Base-by-base conservation (phyloP, 2,888 invertebrate species). In the Eretmocerus hayati region DNA sequence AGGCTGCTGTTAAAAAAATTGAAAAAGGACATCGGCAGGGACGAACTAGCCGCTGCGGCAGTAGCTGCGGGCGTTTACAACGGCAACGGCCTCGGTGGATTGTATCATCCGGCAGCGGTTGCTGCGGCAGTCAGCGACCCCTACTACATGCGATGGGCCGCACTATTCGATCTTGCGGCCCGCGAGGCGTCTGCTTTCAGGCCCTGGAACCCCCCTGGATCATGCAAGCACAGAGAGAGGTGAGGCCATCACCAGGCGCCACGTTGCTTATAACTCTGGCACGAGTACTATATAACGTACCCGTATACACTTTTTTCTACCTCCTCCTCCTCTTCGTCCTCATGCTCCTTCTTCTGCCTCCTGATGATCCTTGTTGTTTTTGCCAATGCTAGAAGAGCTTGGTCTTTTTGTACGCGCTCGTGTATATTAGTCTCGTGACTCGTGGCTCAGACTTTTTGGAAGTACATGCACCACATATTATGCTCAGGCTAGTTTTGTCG, bases 171-270 rank as follows among this genome's bases (percentile, higher is more conserved):
- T 58, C 57, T 70, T 38, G 71, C 71, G 32, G 61, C 69, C 21
- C 62, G 69, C 51, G 69, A 69, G 20, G 66, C 69, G 33, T 72
- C 72, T 16, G 72, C 73, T 39, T 73, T 73, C 58, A 66, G 72
- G 57, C 71, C 73, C 43, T 73, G 72, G 73, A 71, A 63, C 55
- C 58, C 70, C 32, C 56, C 68, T 13, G 61, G 61, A 53, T 59
- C 66, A 50, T 66, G 70, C 60, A 70, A 69, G 60, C 70, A 69
- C 57, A 69, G 67, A 58, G 72, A 73, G 56, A 70, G 69, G 73
- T 73, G 58, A 60, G 44, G n/a, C 11, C 26, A 26, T 26, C 6
- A 26, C 11, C 8, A 6, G 26, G 8, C 26, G 26, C 8, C 9
- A 2, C 20, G 19, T 35, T 43, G 8, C 19, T 23, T 13, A 11